phyloP scores from a whole-genome alignment of 30 jellyfish, hydroid and myxozoan genomes.

The Clytia hemisphaerica region DNA sequence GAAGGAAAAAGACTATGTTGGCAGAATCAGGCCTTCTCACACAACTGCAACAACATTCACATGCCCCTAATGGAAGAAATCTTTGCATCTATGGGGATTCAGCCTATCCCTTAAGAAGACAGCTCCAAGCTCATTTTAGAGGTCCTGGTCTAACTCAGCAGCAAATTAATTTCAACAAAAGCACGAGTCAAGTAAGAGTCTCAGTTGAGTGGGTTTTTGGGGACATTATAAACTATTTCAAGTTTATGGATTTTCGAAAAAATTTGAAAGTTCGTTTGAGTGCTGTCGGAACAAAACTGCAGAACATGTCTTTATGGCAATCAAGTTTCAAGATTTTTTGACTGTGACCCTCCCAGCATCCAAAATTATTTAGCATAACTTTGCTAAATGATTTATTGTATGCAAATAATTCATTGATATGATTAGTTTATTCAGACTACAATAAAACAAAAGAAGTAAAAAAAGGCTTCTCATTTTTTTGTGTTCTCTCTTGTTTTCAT shows the following conservation, averaged over 20 bases:
- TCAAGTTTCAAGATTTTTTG: conserved; percentile 31
- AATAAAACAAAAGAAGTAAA: too few relatives aligned
- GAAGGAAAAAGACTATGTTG: conserved; percentile 50
- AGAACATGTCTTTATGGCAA: conserved; percentile 41
- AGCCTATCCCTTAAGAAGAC: conserved; percentile 27
- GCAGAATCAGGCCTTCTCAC: conserved; percentile 33
- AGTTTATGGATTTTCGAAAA: conserved; percentile 33
- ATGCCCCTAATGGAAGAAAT: too few relatives aligned
- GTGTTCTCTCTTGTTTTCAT: too few relatives aligned
- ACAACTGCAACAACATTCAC: conserved; percentile 23
- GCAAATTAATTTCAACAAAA: conserved; percentile 29
- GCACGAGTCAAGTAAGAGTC: too few relatives aligned
- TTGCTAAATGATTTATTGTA: background rate
- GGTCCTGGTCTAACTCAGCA: conserved; percentile 12
- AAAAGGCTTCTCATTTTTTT: too few relatives aligned
- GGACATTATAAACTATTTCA: conserved; percentile 32
- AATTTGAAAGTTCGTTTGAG: conserved; percentile 32
- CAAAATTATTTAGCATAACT: background rate
- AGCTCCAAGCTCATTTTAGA: conserved; percentile 29
- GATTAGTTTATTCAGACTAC: too few relatives aligned
- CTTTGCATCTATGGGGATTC: conserved; percentile 49
- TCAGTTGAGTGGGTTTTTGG: conserved; percentile 59
- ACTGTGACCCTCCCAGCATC: conserved; percentile 35
- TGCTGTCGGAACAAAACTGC: conserved; percentile 63
- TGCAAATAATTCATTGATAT: too few relatives aligned